Conservation (phyloP, 2,797 vertebrate species). For the Arrhamphus sclerolepis region DNA sequence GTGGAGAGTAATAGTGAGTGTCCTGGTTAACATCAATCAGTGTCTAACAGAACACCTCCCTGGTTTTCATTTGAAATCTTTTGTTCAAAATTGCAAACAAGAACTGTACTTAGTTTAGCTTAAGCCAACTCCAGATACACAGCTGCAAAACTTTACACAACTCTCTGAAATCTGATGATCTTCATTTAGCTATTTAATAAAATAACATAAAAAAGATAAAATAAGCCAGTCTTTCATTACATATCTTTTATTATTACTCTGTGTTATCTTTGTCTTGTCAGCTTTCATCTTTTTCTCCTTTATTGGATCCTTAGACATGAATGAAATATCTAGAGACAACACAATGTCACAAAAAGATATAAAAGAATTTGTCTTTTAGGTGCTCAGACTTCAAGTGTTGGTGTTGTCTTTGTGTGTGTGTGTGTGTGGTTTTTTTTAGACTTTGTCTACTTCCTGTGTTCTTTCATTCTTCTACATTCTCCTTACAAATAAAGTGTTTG, state of each 20-base stretch:
- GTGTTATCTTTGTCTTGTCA: conserved; percentile 1
- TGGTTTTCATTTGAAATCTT: too few relatives aligned
- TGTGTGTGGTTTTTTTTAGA: too few relatives aligned
- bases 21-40: too few relatives aligned
- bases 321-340: not conserved
- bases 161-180: not conserved
- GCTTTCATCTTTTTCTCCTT: not conserved
- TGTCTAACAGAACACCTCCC: too few relatives aligned
- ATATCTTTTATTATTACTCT: conserved; percentile 4
- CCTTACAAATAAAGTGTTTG: conserved; percentile 30
- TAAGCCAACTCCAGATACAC: too few relatives aligned
- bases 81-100: too few relatives aligned
- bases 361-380: conserved; percentile 10
- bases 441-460: conserved; percentile 2
- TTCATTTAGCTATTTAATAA: conserved; percentile 1
- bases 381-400: not conserved
- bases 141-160: not conserved
- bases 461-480: conserved; percentile 15
- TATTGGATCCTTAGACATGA: conserved; percentile 4
- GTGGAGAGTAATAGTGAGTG: too few relatives aligned
- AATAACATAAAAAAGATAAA: too few relatives aligned
- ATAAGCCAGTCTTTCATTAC: conserved; percentile 3
- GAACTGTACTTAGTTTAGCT: too few relatives aligned
- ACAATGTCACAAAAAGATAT: not conserved
- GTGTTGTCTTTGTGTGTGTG: not conserved